Evolutionary conservation across 2,113 vertebrate genomes (phyloP), one percentile per base, ranked within the genome.

Genomic region (Protobothrops mucrosquamatus): DNA sequence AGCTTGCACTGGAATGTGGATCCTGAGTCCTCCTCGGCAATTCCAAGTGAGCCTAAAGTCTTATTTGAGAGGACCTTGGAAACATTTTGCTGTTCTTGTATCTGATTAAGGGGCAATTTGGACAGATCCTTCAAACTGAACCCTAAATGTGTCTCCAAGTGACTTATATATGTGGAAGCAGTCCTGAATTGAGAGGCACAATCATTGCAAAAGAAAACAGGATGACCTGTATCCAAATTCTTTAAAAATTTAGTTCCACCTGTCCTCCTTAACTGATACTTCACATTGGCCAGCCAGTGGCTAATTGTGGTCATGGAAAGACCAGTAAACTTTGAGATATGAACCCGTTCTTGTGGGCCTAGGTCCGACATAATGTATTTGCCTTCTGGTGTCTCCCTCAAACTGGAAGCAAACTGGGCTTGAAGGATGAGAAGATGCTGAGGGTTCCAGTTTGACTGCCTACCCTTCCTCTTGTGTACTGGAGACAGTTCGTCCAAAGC

Each of bases 291-390:
- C 98, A 99, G 98, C 99, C 99, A 99, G 98, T 99, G 99, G 96
- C 99, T 99, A 98, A 99, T 99, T 96, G 99, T 99, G 97, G 99
- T 99, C 99, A 99, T 99, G 95, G 99, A 99, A 92, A 99, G 99
- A 97, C 99, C 99, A 46, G 99, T 99, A 97, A 99, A 99, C 98
- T 99, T 99, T 97, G 99, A 99, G 97, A 99, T 99, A 97, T 99
- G 99, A 95, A 99, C 99, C 93, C 99, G 98, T 97, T 99, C 99
- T 97, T 99, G 99, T 4, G 99, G 98, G 94, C 99, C 99, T 85
- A 99, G 97, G 98, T 99, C 99, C 85, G 98, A 98, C 97, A 99
- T 98, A 93, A 99, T 98, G 94, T 99, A 99, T 97, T 99, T 99
- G 89, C 99, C 99, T 85, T 99, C 99, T 0, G 98, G 96, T 0